phyloP scores from a whole-genome alignment of 2,888 invertebrate species.

The Gari tellinella region DNA sequence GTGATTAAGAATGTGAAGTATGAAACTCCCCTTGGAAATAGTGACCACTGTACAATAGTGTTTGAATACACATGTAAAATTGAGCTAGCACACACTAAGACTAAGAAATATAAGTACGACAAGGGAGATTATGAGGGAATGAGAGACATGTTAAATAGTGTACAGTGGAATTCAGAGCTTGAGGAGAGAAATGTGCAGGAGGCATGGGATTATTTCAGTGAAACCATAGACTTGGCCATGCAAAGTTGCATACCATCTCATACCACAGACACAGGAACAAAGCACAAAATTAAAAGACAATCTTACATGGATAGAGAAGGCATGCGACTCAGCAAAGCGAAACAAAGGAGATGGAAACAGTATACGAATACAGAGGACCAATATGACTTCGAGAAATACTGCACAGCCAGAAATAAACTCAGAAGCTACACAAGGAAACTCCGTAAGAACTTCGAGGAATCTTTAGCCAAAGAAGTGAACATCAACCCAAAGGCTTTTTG shows the following conservation, averaged over 20 bases:
- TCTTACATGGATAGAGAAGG: background rate
- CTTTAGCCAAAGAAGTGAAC: background rate
- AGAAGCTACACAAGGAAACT: background rate
- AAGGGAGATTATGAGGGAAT: background rate
- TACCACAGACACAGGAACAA: background rate
- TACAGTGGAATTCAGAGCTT: background rate
- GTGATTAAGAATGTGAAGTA: background rate
- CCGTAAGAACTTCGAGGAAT: background rate
- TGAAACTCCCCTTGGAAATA: background rate
- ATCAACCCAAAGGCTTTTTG: background rate
- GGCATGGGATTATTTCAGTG: background rate
- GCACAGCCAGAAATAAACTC: background rate
- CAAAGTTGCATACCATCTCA: background rate
- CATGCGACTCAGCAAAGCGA: no score
- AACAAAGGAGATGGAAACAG: background rate
- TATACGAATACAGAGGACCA: background rate
- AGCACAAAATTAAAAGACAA: background rate
- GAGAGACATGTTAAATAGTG: background rate
- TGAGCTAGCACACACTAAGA: background rate
- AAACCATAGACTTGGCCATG: background rate
- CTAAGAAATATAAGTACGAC: background rate
- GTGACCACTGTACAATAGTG: background rate
- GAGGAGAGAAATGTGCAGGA: background rate
- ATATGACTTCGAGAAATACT: background rate
- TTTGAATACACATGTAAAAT: background rate